Conservation (phyloP, 2,888 invertebrate genomes). For the Diogma glabrata region DNA sequence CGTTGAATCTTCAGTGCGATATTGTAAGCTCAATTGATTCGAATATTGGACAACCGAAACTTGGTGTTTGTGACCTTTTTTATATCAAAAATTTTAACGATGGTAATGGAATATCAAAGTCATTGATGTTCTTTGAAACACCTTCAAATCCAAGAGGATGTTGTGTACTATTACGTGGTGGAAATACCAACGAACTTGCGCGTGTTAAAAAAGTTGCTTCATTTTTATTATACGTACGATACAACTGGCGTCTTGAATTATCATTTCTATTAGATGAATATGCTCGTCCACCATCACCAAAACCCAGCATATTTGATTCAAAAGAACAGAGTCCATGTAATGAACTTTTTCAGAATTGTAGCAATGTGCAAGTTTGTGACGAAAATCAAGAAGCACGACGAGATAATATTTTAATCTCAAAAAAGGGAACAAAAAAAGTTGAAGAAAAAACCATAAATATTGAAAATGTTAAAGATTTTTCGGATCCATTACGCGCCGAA, state of each 20-base stretch:
- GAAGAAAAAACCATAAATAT: slow-evolving; percentile 44
- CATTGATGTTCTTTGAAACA: slow-evolving; percentile 88
- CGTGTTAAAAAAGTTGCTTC: slow-evolving; percentile 74
- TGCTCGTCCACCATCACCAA: slow-evolving; percentile 54
- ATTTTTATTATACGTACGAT: slow-evolving; percentile 70
- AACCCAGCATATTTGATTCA: slow-evolving; percentile 39
- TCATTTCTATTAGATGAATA: slow-evolving; percentile 83
- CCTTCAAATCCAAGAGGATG: slow-evolving; percentile 75
- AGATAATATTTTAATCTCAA: slow-evolving; percentile 13
- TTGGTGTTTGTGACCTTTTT: slow-evolving; percentile 78
- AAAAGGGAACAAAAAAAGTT: slow-evolving; percentile 26
- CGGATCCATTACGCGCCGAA: slow-evolving; percentile 65
- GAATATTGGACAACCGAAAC: slow-evolving; percentile 63
- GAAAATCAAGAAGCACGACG: neutral
- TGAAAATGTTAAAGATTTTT: slow-evolving; percentile 50
- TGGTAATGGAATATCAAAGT: slow-evolving; percentile 51
- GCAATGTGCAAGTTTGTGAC: slow-evolving; percentile 22
- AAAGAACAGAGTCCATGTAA: slow-evolving; percentile 28
- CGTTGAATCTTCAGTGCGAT: slow-evolving; percentile 72
- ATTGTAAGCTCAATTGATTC: slow-evolving; percentile 81
- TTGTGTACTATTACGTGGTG: slow-evolving; percentile 80
- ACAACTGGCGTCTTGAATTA: slow-evolving; percentile 87
- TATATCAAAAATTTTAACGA: slow-evolving; percentile 49
- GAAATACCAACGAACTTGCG: slow-evolving; percentile 57
- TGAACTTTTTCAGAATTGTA: too few species aligned